Conservation (phyloP, 2,797 vertebrate species). For the Benthosema pterotum region DNA sequence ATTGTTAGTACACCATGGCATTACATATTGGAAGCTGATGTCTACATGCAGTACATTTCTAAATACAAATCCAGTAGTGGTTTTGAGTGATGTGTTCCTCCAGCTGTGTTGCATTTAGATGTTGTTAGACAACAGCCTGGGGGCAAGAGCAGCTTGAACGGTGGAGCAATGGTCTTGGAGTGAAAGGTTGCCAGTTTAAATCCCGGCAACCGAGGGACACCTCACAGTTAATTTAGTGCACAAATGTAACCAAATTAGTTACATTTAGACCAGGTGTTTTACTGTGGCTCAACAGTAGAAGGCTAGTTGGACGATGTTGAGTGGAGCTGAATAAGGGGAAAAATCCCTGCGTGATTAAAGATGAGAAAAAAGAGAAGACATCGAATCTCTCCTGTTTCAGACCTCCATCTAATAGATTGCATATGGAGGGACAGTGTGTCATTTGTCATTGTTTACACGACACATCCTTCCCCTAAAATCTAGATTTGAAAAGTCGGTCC, state of each 20-base stretch:
- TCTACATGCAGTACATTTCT: too few relatives aligned
- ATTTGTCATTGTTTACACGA: slow-evolving; percentile 66
- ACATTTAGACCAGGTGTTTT: too few relatives aligned
- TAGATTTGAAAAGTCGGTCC: slow-evolving; percentile 59
- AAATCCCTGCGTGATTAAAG: slow-evolving; percentile 17
- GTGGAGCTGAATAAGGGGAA: neutral
- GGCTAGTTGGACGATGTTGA: too few relatives aligned
- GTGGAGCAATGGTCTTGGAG: neutral
- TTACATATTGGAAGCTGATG: too few relatives aligned
- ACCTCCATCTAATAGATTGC: slow-evolving; percentile 25
- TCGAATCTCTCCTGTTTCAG: slow-evolving; percentile 15
- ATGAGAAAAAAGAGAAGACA: slow-evolving; percentile 25
- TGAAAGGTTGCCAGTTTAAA: neutral
- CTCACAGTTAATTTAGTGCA: too few relatives aligned
- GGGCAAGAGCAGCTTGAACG: neutral
- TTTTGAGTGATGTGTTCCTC: too few relatives aligned
- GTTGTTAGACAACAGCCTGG: too few relatives aligned
- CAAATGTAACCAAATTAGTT: too few relatives aligned
- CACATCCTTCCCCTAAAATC: slow-evolving; percentile 54
- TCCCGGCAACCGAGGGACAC: neutral
- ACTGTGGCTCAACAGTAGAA: too few relatives aligned
- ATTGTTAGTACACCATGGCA: too few relatives aligned
- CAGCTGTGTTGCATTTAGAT: too few relatives aligned
- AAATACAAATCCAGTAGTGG: too few relatives aligned
- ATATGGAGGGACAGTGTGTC: slow-evolving; percentile 23